phyloP scores from a whole-genome alignment of 2,113 vertebrate species.

The Chloropsis hardwickii region DNA sequence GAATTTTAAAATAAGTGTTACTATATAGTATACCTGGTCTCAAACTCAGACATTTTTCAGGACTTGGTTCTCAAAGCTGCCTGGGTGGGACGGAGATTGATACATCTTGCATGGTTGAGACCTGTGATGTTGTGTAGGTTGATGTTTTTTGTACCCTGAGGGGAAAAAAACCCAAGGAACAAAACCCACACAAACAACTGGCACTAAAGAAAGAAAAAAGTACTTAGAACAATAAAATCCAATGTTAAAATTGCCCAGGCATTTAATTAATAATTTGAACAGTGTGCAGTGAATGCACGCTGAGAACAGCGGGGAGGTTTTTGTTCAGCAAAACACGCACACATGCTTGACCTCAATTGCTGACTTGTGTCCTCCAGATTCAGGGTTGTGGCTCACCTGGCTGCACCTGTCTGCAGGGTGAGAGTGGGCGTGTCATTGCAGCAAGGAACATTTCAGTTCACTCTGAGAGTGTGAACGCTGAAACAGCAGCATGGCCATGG shows the following conservation, averaged over 20 bases:
- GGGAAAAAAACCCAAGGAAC: neutral
- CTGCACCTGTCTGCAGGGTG: neutral
- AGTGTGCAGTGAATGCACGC: neutral
- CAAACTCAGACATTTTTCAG: neutral
- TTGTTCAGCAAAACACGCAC: neutral
- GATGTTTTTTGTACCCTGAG: neutral
- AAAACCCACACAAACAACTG: neutral
- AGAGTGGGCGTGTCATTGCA: fast-evolving
- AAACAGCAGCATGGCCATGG: fast-evolving
- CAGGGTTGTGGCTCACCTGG: neutral
- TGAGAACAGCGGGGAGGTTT: neutral
- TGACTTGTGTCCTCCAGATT: neutral
- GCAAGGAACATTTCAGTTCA: fast-evolving
- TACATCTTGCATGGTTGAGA: fast-evolving
- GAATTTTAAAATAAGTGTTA: neutral
- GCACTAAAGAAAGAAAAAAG: neutral
- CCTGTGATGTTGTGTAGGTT: neutral
- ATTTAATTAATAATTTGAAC: constrained; percentile 6
- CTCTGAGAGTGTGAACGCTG: fast-evolving
- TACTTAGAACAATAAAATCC: neutral
- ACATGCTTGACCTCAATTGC: neutral
- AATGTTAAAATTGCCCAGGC: neutral
- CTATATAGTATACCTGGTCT: neutral
- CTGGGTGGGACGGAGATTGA: too few relatives aligned
- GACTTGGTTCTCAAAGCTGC: neutral